These are phyloP conservation scores for Somateria mollissima DNA, from an alignment of 2,797 vertebrate species.

Conservation along the genomic window DNA sequence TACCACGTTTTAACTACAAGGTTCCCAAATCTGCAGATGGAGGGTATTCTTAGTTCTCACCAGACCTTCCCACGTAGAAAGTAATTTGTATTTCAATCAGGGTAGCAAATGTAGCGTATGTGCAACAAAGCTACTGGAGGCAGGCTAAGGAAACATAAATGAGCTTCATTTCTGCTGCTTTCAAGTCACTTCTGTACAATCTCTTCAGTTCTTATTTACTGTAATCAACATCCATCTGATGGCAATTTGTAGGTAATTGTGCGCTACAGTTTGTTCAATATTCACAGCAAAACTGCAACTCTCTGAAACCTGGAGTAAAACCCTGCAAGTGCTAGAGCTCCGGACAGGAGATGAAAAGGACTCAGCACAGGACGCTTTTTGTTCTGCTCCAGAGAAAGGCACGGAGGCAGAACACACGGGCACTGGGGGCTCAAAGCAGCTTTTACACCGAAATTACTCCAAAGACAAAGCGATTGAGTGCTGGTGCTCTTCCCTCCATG, in stretches of 20 bases:
- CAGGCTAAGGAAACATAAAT: constrained; percentile 49
- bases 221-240: constrained; percentile 47
- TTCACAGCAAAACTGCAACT: neutral
- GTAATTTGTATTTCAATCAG: constrained; percentile 64
- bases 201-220: constrained; percentile 39
- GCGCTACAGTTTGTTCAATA: constrained; percentile 17
- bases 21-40: constrained; percentile 1
- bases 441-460: neutral
- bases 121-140: constrained; percentile 30
- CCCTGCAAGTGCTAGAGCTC: neutral
- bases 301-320: constrained; percentile 35
- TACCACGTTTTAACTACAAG: neutral
- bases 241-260: constrained; percentile 62
- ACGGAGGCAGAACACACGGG: neutral
- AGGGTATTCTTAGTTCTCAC: constrained; percentile 13
- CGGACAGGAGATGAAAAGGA: neutral
- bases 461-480: neutral
- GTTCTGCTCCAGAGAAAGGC: neutral
- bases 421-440: neutral
- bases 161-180: constrained; percentile 44
- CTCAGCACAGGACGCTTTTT: neutral
- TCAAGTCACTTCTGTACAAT: constrained; percentile 24
- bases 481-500: neutral
- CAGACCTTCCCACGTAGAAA: constrained; percentile 18
- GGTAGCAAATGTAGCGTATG: neutral